Conservation (phyloP, 2,797 vertebrate species). For the Helarctos malayanus region DNA sequence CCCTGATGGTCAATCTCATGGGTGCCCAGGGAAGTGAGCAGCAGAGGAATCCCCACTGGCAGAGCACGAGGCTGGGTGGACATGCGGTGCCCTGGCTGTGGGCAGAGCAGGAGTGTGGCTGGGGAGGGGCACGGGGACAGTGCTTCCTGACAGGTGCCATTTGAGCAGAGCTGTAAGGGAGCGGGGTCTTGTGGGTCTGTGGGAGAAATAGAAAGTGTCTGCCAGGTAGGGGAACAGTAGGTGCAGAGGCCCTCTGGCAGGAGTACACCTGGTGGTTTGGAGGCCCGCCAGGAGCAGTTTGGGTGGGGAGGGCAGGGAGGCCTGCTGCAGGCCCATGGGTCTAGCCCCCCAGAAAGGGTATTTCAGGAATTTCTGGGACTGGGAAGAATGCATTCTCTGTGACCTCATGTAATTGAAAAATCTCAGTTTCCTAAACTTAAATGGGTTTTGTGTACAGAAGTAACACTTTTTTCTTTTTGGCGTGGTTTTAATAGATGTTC, state of each 20-base stretch:
- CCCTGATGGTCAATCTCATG: not conserved
- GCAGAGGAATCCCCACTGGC: not conserved
- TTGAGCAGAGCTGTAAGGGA: not conserved
- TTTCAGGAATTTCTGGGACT: not conserved
- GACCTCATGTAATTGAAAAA: not conserved
- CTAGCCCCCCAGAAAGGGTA: not conserved
- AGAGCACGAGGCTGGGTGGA: not conserved
- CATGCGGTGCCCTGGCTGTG: not conserved
- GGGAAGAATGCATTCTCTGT: not conserved
- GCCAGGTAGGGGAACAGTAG: not conserved
- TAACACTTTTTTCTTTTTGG: not conserved
- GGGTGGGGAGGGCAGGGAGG: not conserved
- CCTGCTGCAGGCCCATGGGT: not conserved
- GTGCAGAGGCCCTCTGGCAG: not conserved
- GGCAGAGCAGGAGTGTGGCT: not conserved
- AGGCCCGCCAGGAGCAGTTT: not conserved
- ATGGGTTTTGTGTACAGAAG: not conserved
- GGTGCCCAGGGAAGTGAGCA: not conserved
- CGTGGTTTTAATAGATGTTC: conserved; percentile 29
- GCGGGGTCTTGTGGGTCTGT: not conserved
- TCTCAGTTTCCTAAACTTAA: not conserved
- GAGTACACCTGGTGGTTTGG: not conserved
- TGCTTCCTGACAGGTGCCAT: no score
- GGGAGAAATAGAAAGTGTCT: not conserved
- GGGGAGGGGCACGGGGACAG: not conserved